A percentile compares a stretch with the other conserved stretches of the same genome.
phyloP scores from a whole-genome alignment of 2,113 vertebrate genomes.

The Lethenteron camtschaticum region DNA sequence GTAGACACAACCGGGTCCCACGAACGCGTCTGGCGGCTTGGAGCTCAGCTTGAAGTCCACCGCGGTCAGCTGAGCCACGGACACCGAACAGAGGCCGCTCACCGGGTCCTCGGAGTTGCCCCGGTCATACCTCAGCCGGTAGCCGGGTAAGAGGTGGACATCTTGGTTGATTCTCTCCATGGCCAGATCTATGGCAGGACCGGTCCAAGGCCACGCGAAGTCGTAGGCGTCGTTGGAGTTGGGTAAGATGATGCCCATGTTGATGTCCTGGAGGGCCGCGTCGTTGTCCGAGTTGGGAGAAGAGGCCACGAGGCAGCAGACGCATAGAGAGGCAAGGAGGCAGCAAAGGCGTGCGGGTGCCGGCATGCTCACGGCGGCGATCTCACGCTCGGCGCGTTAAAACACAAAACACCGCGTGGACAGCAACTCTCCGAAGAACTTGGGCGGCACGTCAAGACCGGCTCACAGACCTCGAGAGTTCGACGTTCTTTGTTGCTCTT shows the following conservation, averaged over 20 bases:
- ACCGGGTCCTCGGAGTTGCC: slow-evolving; percentile 42
- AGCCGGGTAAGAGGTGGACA: slow-evolving; percentile 24
- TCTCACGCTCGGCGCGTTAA: no score
- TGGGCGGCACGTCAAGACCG: no score
- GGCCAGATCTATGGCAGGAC: slow-evolving; percentile 43
- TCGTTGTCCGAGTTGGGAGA: no score
- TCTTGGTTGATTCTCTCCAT: slow-evolving; percentile 22
- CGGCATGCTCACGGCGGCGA: no score
- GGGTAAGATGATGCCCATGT: slow-evolving; percentile 52
- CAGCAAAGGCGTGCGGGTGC: no score
- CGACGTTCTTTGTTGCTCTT: no score
- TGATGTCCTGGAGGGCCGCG: slow-evolving; percentile 10
- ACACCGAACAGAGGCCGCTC: slow-evolving; percentile 45
- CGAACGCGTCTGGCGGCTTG: slow-evolving; percentile 35
- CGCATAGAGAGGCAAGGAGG: no score
- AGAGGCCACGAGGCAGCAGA: no score
- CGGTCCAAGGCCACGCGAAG: slow-evolving; percentile 73
- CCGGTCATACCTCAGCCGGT: slow-evolving; percentile 27
- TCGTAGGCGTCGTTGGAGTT: slow-evolving; percentile 45
- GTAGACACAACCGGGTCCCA: slow-evolving; percentile 68
- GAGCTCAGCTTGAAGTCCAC: slow-evolving; percentile 46
- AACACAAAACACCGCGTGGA: no score
- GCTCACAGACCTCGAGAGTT: no score
- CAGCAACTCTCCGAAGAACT: no score
- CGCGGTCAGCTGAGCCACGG: slow-evolving; percentile 42